Evolutionary conservation across 2,797 vertebrate genomes (phyloP).

Genomic region (Takifugu ocellatus): DNA sequence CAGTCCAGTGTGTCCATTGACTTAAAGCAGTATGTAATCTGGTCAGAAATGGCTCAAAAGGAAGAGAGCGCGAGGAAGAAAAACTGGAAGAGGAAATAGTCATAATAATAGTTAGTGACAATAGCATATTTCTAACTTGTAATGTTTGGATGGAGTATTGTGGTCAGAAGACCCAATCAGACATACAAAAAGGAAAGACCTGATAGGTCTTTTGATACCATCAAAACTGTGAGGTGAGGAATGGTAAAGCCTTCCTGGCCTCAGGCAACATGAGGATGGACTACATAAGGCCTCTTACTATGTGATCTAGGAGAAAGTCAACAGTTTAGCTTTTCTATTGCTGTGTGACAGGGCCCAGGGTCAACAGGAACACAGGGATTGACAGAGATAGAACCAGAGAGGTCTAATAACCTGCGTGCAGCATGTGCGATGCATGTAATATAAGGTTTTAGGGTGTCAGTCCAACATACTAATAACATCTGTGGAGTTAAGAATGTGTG

Average conservation of each 20-base stretch:
- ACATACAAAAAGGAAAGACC: not conserved
- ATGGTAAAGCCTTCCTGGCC: constrained; percentile 45
- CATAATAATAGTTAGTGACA: too few relatives aligned
- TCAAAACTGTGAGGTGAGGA: not conserved
- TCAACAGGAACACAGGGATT: constrained; percentile 62
- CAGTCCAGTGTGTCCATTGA: too few relatives aligned
- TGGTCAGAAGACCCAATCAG: not conserved
- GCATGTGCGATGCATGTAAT: constrained; percentile 43
- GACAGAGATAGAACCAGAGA: constrained; percentile 51
- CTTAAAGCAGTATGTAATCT: too few relatives aligned
- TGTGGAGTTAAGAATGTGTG: constrained; percentile 37
- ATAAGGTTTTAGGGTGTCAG: constrained; percentile 61
- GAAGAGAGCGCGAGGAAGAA: not conserved
- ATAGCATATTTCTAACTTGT: not conserved
- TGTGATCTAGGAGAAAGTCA: constrained; percentile 71
- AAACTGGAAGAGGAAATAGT: not conserved
- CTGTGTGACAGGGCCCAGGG: constrained; percentile 61
- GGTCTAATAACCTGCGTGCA: constrained; percentile 46
- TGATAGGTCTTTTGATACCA: not conserved
- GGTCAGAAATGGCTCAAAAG: too few relatives aligned
- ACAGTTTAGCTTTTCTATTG: constrained; percentile 73
- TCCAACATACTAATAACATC: constrained; percentile 58
- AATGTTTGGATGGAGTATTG: not conserved
- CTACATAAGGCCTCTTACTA: constrained; percentile 58
- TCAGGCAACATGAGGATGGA: constrained; percentile 54